Percentiles rank a stretch among this genome's conserved stretches.
Conservation (phyloP, 2,797 vertebrate genomes). For the Spizella passerina region DNA sequence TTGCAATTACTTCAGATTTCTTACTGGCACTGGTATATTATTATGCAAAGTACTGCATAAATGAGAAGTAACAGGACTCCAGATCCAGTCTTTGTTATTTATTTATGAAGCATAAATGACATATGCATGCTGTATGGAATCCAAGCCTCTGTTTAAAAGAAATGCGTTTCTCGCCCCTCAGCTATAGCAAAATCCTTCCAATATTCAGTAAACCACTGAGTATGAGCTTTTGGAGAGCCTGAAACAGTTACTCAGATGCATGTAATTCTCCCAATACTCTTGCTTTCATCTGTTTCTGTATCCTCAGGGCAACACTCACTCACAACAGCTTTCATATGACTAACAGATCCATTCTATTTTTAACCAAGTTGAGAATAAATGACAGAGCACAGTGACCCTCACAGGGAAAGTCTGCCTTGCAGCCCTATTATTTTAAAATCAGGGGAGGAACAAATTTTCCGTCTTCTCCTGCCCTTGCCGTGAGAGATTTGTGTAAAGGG, state of each 20-base stretch:
- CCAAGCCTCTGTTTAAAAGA: not conserved
- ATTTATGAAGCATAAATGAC: not conserved
- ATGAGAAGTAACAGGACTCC: not conserved
- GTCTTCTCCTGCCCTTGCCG: not conserved
- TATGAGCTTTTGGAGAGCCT: not conserved
- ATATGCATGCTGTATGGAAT: not conserved
- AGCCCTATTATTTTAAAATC: not conserved
- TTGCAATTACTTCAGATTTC: not conserved
- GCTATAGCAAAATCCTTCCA: not conserved
- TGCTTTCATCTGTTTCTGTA: conserved; percentile 14
- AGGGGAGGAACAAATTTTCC: not conserved
- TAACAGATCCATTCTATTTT: conserved; percentile 20
- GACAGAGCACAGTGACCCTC: not conserved
- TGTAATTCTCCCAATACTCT: not conserved
- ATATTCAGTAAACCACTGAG: not conserved
- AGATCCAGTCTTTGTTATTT: not conserved
- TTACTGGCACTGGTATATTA: not conserved
- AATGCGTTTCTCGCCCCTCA: not conserved
- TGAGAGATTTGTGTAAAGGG: not conserved
- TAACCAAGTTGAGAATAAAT: conserved; percentile 7
- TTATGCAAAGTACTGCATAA: conserved; percentile 1
- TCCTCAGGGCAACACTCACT: not conserved
- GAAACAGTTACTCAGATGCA: conserved; percentile 2
- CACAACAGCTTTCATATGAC: not conserved
- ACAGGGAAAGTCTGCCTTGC: not conserved